Base-by-base conservation (phyloP, 2,888 invertebrate genomes). In the Melikaiella ostensackeni region DNA sequence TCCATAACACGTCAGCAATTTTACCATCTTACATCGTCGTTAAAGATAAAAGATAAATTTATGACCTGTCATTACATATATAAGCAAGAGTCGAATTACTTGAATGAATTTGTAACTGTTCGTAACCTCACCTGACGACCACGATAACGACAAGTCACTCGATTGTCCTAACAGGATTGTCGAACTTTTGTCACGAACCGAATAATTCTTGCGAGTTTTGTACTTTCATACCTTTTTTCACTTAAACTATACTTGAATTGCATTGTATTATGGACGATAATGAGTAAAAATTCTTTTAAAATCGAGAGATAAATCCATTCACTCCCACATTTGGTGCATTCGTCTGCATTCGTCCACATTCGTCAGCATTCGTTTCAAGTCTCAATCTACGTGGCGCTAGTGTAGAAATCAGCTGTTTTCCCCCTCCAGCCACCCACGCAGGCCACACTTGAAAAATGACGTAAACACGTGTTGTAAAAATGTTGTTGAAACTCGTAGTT, bases 121-220 rank as follows among this genome's bases (percentile, higher is more conserved):
- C 38, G 76, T 75, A 77, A 77, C 50, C 80, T 80, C 57, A 80
- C 80, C 79, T 77, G 66, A 75, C 57, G 74, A 77, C 57, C n/a
- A 50, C n/a, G 24, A 57, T 57, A 57, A 57, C 24, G 24, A 57
- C 24, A 24, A 57, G 61, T 78, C 75, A 50, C 70, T 70, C n/a
- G 27, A 50, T 50, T 46, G 8, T 38, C 24, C 8, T 46, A 8
- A 16, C 16, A n/a, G 35, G 21, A 30, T 35, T 63, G 16, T 11
- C 13, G 24, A 24, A 21, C 38, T 38, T 64, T 38, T 64, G 7
- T 27, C 24, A 64, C 21, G 13, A 19, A 50, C 27, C n/a, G 19
- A 50, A 6, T 9, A 50, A 50, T n/a, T 70, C 46, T 50, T 19
- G 13, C 19, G n/a, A 30, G 4, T 50, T 70, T 13, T 4, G 46